Evolutionary conservation across 2,113 vertebrate genomes (phyloP).

Genomic region (Chaenogobius annularis): DNA sequence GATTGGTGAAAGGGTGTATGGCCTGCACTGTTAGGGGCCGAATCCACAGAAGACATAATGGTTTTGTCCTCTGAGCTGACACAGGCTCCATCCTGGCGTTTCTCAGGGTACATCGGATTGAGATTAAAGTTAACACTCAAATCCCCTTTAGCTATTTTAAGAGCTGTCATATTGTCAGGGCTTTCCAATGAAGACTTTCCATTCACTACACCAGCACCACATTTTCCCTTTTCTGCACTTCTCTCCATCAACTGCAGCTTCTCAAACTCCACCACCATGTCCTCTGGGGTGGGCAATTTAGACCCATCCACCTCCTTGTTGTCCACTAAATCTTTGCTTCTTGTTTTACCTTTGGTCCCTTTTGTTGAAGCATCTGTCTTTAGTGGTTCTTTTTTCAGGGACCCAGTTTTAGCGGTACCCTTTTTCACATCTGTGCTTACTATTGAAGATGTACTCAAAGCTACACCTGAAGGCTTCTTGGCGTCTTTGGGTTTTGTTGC

Average conservation of each 20-base stretch:
- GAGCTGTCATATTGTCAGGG: conserved; percentile 61
- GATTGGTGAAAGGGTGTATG: conserved; percentile 77
- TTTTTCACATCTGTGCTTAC: conserved; percentile 52
- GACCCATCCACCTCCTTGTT: conserved; percentile 42
- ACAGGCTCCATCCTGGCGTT: conserved; percentile 30
- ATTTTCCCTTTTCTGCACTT: neutral
- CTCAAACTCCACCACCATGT: conserved; percentile 56
- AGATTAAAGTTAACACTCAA: conserved; percentile 80
- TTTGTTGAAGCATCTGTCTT: conserved; percentile 63
- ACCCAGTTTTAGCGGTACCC: conserved; percentile 37
- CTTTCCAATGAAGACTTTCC: conserved; percentile 50
- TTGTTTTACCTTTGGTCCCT: conserved; percentile 47
- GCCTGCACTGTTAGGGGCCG: conserved; percentile 59
- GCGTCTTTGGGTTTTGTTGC: conserved; percentile 64
- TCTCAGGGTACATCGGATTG: conserved; percentile 57
- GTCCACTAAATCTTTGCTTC: conserved; percentile 62
- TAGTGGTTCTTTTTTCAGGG: conserved; percentile 60
- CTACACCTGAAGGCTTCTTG: conserved; percentile 54
- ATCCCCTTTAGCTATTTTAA: conserved; percentile 77
- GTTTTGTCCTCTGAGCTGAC: conserved; percentile 77
- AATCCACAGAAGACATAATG: conserved; percentile 71
- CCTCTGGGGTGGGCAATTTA: conserved; percentile 71
- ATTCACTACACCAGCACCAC: neutral
- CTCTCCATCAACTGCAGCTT: conserved; percentile 34
- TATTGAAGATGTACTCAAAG: conserved; percentile 10